phyloP scores from a whole-genome alignment of 2,888 invertebrate species.

The Crioceris asparagi region DNA sequence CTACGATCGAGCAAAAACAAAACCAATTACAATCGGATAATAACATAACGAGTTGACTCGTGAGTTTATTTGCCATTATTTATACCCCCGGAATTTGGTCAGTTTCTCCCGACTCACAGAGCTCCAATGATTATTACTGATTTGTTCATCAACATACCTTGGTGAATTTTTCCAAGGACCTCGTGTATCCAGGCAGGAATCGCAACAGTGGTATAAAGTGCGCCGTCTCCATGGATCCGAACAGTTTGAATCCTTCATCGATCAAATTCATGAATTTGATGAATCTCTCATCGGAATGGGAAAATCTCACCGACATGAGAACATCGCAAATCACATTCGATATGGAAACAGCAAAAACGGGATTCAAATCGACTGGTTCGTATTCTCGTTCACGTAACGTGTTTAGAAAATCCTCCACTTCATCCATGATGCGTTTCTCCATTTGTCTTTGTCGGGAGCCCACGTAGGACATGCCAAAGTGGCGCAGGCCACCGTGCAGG shows the following conservation, averaged over 20 bases:
- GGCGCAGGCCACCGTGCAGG: slow-evolving; percentile 72
- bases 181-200: slow-evolving; percentile 45
- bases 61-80: too few species aligned
- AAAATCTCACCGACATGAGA: slow-evolving; percentile 80
- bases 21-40: too few species aligned
- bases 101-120: too few species aligned
- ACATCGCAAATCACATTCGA: slow-evolving; percentile 87
- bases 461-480: slow-evolving; percentile 81
- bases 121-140: too few species aligned
- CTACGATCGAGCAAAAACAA: too few species aligned
- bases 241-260: slow-evolving; percentile 82
- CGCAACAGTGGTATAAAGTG: slow-evolving; percentile 75
- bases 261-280: slow-evolving; percentile 73
- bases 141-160: slow-evolving; percentile 38
- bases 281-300: slow-evolving; percentile 66
- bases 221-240: slow-evolving; percentile 70
- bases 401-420: slow-evolving; percentile 64
- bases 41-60: too few species aligned
- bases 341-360: slow-evolving; percentile 66
- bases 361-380: slow-evolving; percentile 63
- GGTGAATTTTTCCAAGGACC: slow-evolving; percentile 44
- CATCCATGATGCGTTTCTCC: slow-evolving; percentile 74
- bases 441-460: slow-evolving; percentile 70
- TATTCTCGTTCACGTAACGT: slow-evolving; percentile 53
- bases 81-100: too few species aligned